Conservation (phyloP, 37 sponge, comb jelly and placozoan genomes). For the Amphimedon queenslandica region DNA sequence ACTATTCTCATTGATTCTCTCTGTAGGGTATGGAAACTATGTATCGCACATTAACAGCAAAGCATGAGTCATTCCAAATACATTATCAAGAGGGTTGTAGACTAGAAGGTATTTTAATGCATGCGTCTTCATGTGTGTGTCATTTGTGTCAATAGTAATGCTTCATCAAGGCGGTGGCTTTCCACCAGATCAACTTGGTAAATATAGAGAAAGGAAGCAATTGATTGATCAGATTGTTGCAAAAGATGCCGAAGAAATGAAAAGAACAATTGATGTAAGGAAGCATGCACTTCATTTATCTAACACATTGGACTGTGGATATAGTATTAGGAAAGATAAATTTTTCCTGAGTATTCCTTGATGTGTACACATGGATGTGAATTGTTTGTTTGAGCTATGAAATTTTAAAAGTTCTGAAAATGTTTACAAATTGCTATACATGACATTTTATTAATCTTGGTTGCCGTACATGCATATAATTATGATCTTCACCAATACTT, state of each 20-base stretch:
- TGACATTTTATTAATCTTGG: no score
- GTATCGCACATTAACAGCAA: conserved; percentile 20
- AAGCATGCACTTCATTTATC: no score
- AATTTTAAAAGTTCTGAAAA: no score
- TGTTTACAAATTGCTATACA: no score
- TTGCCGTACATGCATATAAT: no score
- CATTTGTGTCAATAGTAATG: neutral
- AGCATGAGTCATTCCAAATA: conserved; percentile 44
- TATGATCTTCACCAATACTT: no score
- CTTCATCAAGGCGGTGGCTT: conserved; percentile 29
- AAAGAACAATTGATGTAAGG: conserved; percentile 34
- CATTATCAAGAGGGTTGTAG: conserved; percentile 38
- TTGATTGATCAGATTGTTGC: conserved; percentile 23
- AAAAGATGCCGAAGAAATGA: conserved; percentile 33
- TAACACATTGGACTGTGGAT: neutral
- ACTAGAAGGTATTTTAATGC: conserved; percentile 28
- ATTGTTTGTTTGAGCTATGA: no score
- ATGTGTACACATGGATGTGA: no score
- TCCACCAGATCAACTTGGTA: conserved; percentile 47
- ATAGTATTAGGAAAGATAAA: neutral
- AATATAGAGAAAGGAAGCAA: conserved; percentile 32
- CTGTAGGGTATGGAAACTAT: conserved; percentile 28
- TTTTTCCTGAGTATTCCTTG: neutral
- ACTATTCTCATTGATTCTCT: neutral
- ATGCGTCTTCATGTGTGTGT: neutral